These are phyloP conservation scores for Agrochola litura DNA, from an alignment of 2,888 invertebrate genomes.

Conservation along the genomic window DNA sequence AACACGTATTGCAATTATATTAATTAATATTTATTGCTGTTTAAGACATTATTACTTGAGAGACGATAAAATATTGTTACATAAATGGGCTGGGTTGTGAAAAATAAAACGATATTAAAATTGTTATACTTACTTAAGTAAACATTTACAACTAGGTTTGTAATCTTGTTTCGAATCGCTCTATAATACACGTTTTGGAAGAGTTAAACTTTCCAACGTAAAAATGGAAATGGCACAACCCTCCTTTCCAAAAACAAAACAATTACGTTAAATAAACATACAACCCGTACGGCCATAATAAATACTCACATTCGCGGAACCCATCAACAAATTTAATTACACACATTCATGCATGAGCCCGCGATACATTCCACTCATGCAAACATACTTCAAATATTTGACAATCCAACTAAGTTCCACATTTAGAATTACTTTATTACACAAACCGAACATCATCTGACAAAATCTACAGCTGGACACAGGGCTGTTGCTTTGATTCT, in stretches of 20 bases:
- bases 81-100: conserved; percentile 12
- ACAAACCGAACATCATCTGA: not conserved
- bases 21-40: conserved; percentile 49
- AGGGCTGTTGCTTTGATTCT: not conserved
- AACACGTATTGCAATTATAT: conserved; percentile 57
- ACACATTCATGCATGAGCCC: conserved; percentile 12
- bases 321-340: conserved; percentile 37
- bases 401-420: not conserved
- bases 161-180: not conserved
- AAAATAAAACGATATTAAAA: not conserved
- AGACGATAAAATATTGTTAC: conserved; percentile 42
- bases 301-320: conserved; percentile 30
- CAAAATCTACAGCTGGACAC: not conserved
- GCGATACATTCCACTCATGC: conserved; percentile 12
- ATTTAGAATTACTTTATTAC: not conserved
- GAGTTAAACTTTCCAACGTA: not conserved
- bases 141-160: not conserved
- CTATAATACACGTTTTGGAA: not conserved
- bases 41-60: conserved; percentile 28
- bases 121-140: not conserved
- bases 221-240: not conserved
- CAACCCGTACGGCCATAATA: not conserved
- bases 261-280: conserved; percentile 16
- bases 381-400: conserved; percentile 20
- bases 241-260: conserved; percentile 7